These are phyloP conservation scores for Pandemis corylana DNA, from an alignment of 2,888 invertebrate species.

Conservation along the genomic window DNA sequence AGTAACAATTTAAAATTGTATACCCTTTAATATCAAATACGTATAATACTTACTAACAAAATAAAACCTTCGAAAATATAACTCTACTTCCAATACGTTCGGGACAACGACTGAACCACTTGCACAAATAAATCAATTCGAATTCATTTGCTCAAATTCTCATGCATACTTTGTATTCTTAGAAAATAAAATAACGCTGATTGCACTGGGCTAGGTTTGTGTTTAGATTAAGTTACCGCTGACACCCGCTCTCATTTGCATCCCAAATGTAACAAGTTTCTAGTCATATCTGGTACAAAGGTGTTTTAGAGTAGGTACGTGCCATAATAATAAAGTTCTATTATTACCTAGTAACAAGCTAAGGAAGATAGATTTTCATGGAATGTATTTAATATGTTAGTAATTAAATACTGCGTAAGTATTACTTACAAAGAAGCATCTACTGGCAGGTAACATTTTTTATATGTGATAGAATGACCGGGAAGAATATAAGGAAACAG, in stretches of 20 bases:
- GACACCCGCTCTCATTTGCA: slow-evolving; percentile 43
- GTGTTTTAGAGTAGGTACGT: slow-evolving; percentile 7
- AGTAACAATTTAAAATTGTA: too few relatives aligned
- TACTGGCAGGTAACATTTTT: too few relatives aligned
- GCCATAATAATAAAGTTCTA: background rate
- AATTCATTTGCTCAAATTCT: slow-evolving; percentile 22
- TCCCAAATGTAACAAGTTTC: slow-evolving; percentile 44
- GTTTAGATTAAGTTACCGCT: slow-evolving; percentile 23
- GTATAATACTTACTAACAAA: too few relatives aligned
- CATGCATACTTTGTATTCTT: slow-evolving; percentile 20
- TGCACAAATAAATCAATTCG: slow-evolving; percentile 19
- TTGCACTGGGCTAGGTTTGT: slow-evolving; percentile 21
- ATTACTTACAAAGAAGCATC: too few relatives aligned
- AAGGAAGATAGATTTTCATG: background rate
- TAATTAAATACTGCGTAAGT: too few relatives aligned
- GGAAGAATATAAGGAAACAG: too few relatives aligned
- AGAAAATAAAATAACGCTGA: slow-evolving; percentile 25
- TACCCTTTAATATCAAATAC: too few relatives aligned
- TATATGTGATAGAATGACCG: too few relatives aligned
- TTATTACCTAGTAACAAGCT: background rate
- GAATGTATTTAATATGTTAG: too few relatives aligned
- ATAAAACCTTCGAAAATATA: too few relatives aligned
- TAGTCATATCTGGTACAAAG: slow-evolving; percentile 42
- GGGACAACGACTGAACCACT: background rate
- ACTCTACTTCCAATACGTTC: too few relatives aligned